Conservation (phyloP, 2,888 invertebrate species). For the Cynaeus angustus region DNA sequence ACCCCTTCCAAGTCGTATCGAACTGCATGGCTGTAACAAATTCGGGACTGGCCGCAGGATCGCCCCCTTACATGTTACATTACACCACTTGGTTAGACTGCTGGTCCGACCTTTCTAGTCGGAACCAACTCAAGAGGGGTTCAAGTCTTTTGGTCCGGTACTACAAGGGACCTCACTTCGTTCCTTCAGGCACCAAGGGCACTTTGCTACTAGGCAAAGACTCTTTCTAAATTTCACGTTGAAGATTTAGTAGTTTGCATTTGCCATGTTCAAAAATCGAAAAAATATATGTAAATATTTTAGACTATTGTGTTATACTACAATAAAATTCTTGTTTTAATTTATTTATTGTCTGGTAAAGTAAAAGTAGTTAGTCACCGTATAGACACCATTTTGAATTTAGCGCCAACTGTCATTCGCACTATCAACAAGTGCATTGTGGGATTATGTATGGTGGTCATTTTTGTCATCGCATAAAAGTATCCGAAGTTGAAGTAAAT, state of each 20-base stretch:
- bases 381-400: slow-evolving; percentile 55
- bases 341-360: neutral
- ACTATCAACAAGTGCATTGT: slow-evolving; percentile 70
- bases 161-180: slow-evolving; percentile 74
- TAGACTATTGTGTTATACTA: slow-evolving; percentile 37
- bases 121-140: slow-evolving; percentile 89
- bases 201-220: slow-evolving; percentile 20
- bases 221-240: slow-evolving; percentile 36
- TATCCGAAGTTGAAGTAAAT: slow-evolving; percentile 57
- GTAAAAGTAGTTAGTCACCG: neutral
- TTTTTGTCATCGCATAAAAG: slow-evolving; percentile 63
- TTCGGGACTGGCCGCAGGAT: slow-evolving; percentile 86
- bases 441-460: slow-evolving; percentile 69
- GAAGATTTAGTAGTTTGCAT: slow-evolving; percentile 31
- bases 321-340: slow-evolving; percentile 46
- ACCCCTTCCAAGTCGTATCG: slow-evolving; percentile 93
- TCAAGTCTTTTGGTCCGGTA: slow-evolving; percentile 88
- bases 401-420: slow-evolving; percentile 59
- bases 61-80: slow-evolving; percentile 88
- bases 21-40: slow-evolving; percentile 93
- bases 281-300: slow-evolving; percentile 44
- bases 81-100: slow-evolving; percentile 89
- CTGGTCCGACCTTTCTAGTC: slow-evolving; percentile 84
- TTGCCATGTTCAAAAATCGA: slow-evolving; percentile 32
- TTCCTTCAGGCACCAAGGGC: neutral